Percentiles rank a stretch among this genome's conserved stretches.
phyloP scores from a whole-genome alignment of 2,888 invertebrate species.

The Aspidiotus rigidus region DNA sequence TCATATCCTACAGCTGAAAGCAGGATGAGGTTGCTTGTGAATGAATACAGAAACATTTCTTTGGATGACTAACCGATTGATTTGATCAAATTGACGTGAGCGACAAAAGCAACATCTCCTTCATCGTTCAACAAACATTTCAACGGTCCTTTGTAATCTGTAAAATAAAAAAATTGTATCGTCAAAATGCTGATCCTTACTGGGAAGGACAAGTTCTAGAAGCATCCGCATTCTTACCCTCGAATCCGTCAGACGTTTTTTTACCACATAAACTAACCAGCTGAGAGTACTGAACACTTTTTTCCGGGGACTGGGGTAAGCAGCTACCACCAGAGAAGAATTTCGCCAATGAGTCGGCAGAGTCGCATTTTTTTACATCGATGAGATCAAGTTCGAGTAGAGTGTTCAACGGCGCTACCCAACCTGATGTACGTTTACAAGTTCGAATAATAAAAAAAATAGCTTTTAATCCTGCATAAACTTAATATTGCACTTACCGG shows the following conservation, averaged over 20 bases:
- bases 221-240: not conserved
- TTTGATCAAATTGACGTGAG: conserved; percentile 36
- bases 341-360: conserved; percentile 51
- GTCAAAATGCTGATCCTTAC: not conserved
- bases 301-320: conserved; percentile 51
- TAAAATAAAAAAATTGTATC: not conserved
- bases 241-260: not conserved
- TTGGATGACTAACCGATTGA: conserved; percentile 2
- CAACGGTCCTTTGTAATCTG: conserved; percentile 31
- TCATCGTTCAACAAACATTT: conserved; percentile 44
- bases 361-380: conserved; percentile 49
- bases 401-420: conserved; percentile 47
- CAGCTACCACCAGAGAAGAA: conserved; percentile 62
- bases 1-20: no score
- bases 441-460: no score
- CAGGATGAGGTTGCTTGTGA: no score
- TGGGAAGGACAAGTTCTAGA: not conserved
- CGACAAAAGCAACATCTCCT: conserved; percentile 48
- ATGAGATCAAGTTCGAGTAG: conserved; percentile 53
- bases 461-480: not conserved
- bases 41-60: no score
- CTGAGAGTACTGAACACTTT: conserved; percentile 35
- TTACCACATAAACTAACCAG: not conserved
- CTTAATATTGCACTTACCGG: conserved; percentile 14
- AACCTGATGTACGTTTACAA: conserved; percentile 39